Base-by-base conservation (phyloP, 2,888 invertebrate genomes). In the Anthophora plumipes region DNA sequence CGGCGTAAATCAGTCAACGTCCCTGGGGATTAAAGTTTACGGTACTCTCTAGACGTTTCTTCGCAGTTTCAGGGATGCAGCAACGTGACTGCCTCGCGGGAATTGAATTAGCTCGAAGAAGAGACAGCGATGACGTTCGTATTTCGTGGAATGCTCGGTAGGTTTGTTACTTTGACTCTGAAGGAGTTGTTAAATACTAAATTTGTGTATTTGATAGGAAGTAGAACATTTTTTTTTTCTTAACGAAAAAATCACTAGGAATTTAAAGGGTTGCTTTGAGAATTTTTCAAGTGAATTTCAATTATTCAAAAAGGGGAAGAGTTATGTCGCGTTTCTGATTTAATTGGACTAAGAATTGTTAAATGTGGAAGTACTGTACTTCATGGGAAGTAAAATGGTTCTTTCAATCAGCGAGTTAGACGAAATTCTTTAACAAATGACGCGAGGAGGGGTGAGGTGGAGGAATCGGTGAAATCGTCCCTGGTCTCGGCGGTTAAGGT, bases 1-100 rank as follows among this genome's bases (percentile, higher is more conserved):
- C 84, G 92, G 86, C 82, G 89, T 92, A 92, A 92, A 92, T 92
- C 92, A 92, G 91, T 92, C 92, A 92, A 90, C 80, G 92, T 92
- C 92, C 86, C 69, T 71, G 84, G 77, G 90, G 91, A 91, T 91
- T 91, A 91, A 88, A 88, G 86, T 91, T 90, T 89, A 90, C 89
- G 78, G 89, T 88, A 85, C 73, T 75, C 76, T 50, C 31, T 22
- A 57, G 66, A 75, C 69, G 79, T 68, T 64, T 78, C 69, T 59
- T 78, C 85, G 84, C 66, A 78, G 78, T 82, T 80, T 22, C 80
- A 87, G 71, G 84, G 84, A 73, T 82, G 85, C 20, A 60, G 64
- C 59, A 74, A 81, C 80, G 71, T 74, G 76, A 37, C 12, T 17
- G 41, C 8, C 17, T 39, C 52, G 20, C 60, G 59, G 22, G 57